Base-by-base conservation (phyloP, 2,888 invertebrate species). In the Saturnia pavonia region DNA sequence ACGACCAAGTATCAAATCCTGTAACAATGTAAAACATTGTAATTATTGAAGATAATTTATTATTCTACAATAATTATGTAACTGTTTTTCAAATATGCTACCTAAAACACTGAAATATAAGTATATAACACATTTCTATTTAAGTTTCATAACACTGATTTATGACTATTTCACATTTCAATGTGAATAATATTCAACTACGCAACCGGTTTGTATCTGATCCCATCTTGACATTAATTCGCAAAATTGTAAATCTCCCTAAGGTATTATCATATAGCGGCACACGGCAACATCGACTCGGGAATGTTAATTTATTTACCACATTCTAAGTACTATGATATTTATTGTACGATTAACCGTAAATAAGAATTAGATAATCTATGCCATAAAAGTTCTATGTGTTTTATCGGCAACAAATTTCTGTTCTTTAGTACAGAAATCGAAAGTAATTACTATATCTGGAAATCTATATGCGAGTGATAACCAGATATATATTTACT, bases 211-310 rank as follows among this genome's bases (percentile, higher is more conserved):
- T 65, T 65, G 40, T 12, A 25, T 65, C 40, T 65, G 40, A 65
- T 65, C 65, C 65, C 65, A 65, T 65, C 40, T 65, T 65, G 40
- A 65, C 65, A 65, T 65, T 65, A 34, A 65, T 65, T 40, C 65
- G 40, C 34, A 65, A n/a, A 65, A n/a, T 65, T 40, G 40, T 65
- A 65, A 40, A 65, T 65, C 19, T 40, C 25, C 27, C 57, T 65
- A 40, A n/a, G 65, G 65, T 40, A 65, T 65, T 40, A 65, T 68
- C 48, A 27, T 43, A 43, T 16, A 68, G 45, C 48, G 48, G 27
- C 27, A 48, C 48, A 27, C 48, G 25, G 68, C 48, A 48, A 34
- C 48, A 16, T 68, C 22, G 48, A 19, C 11, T 48, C 12, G 1
- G 11, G 68, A 48, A 22, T 9, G 45, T 51, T 68, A 68, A 45